A percentile compares a stretch with the other conserved stretches of the same genome.
Evolutionary conservation across 2,888 invertebrate genomes (phyloP).

Genomic region (Ophion costatus): DNA sequence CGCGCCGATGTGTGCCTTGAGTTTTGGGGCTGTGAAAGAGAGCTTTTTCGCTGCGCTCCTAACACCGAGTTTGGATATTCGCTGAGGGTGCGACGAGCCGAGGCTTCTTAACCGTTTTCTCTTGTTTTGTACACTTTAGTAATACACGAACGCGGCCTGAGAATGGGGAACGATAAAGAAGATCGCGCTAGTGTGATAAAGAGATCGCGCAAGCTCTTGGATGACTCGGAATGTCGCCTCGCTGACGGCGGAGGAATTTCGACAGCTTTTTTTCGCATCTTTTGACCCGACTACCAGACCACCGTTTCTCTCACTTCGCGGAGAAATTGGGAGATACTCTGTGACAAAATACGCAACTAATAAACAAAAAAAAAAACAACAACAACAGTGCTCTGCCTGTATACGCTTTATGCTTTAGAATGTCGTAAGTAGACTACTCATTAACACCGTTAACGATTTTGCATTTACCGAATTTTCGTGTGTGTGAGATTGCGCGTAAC

Average conservation of each 20-base stretch:
- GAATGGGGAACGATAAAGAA: conserved; percentile 22
- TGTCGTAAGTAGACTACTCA: conserved; percentile 78
- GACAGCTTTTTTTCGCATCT: conserved; percentile 1
- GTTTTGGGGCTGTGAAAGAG: conserved; percentile 45
- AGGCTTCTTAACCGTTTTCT: neutral
- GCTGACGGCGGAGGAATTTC: neutral
- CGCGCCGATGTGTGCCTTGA: conserved; percentile 45
- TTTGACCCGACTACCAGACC: neutral
- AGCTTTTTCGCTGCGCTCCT: conserved; percentile 36
- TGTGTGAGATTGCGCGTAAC: conserved; percentile 13
- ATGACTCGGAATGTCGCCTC: neutral
- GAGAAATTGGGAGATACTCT: neutral
- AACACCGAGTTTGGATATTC: conserved; percentile 40
- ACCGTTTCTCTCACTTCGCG: neutral
- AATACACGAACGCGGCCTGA: neutral
- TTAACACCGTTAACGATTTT: conserved; percentile 67
- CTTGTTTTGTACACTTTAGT: neutral
- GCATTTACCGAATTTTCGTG: conserved; percentile 23
- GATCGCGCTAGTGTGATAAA: conserved; percentile 55
- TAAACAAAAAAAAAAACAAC: conserved; percentile 24
- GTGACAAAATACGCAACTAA: conserved; percentile 53
- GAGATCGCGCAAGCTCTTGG: conserved; percentile 6
- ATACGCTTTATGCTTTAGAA: conserved; percentile 77
- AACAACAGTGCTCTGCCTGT: conserved; percentile 65
- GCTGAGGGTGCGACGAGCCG: conserved; percentile 7